Base-by-base conservation (phyloP, 2,888 invertebrate species). In the Lissocephala sabroskyi region DNA sequence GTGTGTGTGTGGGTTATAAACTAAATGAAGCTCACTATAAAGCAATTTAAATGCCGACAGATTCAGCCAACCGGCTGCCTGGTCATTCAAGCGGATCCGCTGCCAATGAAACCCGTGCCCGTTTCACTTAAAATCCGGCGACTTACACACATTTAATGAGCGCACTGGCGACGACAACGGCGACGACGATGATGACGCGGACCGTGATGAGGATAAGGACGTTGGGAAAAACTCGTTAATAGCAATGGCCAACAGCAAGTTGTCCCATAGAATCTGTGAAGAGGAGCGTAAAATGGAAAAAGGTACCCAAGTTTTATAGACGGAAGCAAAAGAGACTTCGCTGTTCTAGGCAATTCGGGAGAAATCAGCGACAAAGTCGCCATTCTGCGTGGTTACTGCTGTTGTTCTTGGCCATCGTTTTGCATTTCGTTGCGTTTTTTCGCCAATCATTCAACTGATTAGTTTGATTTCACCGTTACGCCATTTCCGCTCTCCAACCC, bases 381-480 rank as follows among this genome's bases (percentile, higher is more conserved):
- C 37, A 36, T 50, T 57, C 73, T 64, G 65, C 56, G 46, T 47
- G 46, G n/a, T n/a, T n/a, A n/a, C 48, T n/a, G 51, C 29, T 50
- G 50, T 23, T 7, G 23, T 23, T 23, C 7, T 23, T 23, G 3
- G 3, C 7, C 7, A 5, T 23, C 7, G 3, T 7, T 23, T 23
- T 23, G 23, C 35, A 35, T 35, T 35, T 16, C 19, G 43, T 49
- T 28, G 45, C 52, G 37, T 29, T 17, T 7, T n/a, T 19, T 16
- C 61, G 76, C 56, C 78, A 78, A 71, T 73, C 71, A 67, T 75
- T 71, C 68, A 78, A 64, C 73, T 73, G 71, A 78, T 73, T 78
- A 73, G 68, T 78, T 73, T 78, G 56, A 76, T 78, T 75, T 67
- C 52, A 56, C 45, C 67, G 67, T 43, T 58, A 45, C 54, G 74